Conservation (phyloP, 2,113 vertebrate species). For the Porphyrio hochstetteri region DNA sequence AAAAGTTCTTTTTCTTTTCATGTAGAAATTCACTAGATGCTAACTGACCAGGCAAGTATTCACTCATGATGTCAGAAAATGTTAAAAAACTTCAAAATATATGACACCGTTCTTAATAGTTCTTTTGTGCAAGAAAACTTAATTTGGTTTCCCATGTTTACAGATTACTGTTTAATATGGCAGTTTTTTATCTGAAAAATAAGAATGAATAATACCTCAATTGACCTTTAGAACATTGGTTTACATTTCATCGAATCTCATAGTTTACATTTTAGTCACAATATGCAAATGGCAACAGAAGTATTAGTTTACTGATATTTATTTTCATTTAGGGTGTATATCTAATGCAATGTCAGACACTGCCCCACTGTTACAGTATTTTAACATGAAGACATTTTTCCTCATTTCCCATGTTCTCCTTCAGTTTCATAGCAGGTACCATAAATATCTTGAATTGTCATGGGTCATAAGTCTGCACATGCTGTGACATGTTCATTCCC, state of each 20-base stretch:
- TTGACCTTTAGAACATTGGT: background rate
- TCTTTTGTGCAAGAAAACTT: background rate
- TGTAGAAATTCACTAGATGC: background rate
- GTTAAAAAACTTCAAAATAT: background rate
- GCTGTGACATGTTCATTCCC: background rate
- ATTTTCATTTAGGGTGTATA: background rate
- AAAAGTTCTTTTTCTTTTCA: background rate
- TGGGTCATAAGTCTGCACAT: background rate
- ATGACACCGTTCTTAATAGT: background rate
- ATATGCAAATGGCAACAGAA: background rate
- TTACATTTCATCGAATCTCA: background rate
- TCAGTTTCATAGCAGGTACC: background rate
- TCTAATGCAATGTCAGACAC: background rate
- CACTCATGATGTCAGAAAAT: background rate
- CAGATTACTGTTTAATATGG: background rate
- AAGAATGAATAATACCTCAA: background rate
- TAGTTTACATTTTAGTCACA: background rate
- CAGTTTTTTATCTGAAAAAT: slow-evolving; percentile 13
- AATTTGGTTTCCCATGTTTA: background rate
- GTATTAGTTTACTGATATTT: background rate
- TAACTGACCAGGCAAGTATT: background rate
- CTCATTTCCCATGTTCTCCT: background rate
- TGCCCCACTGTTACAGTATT: background rate
- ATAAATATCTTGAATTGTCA: background rate
- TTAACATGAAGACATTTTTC: background rate